Conservation (phyloP, 2,888 invertebrate genomes). For the Cephalotes varians region DNA sequence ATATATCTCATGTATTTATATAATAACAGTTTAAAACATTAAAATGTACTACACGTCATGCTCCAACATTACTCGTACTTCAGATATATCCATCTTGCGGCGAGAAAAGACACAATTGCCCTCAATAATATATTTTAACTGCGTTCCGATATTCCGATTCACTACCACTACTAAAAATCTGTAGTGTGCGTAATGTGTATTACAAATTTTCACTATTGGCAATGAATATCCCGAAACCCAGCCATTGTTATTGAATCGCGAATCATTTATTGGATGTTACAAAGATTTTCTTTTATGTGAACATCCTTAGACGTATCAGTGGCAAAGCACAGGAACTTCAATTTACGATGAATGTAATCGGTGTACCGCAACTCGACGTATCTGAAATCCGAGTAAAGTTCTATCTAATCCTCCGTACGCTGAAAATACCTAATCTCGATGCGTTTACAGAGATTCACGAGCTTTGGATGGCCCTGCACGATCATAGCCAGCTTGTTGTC, state of each 20-base stretch:
- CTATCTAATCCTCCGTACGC: slow-evolving; percentile 82
- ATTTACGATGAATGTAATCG: slow-evolving; percentile 71
- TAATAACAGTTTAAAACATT: slow-evolving; percentile 58
- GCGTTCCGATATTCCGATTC: too few relatives aligned
- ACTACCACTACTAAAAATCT: too few relatives aligned
- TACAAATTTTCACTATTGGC: too few relatives aligned
- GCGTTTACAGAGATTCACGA: slow-evolving; percentile 93
- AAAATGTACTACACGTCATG: slow-evolving; percentile 59
- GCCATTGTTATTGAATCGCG: background rate
- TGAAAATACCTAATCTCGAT: slow-evolving; percentile 94
- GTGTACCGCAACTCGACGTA: slow-evolving; percentile 79
- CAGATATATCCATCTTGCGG: slow-evolving; percentile 61
- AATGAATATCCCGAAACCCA: too few relatives aligned
- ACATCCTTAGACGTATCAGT: slow-evolving; percentile 62
- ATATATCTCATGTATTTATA: slow-evolving; percentile 35
- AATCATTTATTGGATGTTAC: slow-evolving; percentile 74
- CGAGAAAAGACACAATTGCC: background rate
- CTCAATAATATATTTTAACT: too few relatives aligned
- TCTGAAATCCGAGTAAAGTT: slow-evolving; percentile 80
- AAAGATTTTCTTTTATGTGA: slow-evolving; percentile 60
- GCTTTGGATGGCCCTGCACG: slow-evolving; percentile 91
- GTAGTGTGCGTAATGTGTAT: too few relatives aligned
- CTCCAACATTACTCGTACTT: slow-evolving; percentile 64
- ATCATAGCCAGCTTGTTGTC: slow-evolving; percentile 93
- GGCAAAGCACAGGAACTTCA: slow-evolving; percentile 80